Percentiles rank a stretch among this genome's conserved stretches.
Evolutionary conservation across 1,140 invertebrate genomes (phyloP).

Genomic region (Drosophila ambigua): DNA sequence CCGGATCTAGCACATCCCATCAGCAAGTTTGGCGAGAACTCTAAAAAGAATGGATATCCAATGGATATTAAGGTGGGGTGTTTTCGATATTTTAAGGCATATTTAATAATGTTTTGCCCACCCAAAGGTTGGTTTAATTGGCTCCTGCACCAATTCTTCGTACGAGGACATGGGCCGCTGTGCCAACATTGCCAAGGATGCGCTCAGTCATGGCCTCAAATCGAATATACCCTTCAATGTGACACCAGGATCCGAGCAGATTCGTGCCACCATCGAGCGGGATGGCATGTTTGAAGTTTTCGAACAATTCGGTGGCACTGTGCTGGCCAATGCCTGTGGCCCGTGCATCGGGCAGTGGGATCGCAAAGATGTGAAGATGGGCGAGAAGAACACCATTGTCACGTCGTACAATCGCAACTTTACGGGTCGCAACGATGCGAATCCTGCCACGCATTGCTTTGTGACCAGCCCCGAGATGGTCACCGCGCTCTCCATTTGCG

Average conservation of each 20-base stretch:
- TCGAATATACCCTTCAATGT: slow-evolving; percentile 98
- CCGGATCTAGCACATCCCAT: slow-evolving; percentile 99
- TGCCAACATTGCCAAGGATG: slow-evolving; percentile 96
- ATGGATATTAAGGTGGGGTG: slow-evolving; percentile 94
- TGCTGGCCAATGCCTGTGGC: slow-evolving; percentile 99
- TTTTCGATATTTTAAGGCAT: too few relatives aligned
- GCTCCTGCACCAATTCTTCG: slow-evolving; percentile 99
- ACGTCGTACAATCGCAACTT: slow-evolving; percentile 99
- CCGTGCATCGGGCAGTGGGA: slow-evolving; percentile 99
- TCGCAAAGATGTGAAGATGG: slow-evolving; percentile 97
- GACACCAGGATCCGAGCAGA: slow-evolving; percentile 99
- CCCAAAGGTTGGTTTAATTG: slow-evolving; percentile 90
- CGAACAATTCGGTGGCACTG: slow-evolving; percentile 87
- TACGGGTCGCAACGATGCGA: slow-evolving; percentile 98
- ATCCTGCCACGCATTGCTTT: slow-evolving; percentile 99
- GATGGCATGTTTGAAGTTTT: slow-evolving; percentile 95
- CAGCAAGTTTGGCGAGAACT: slow-evolving; percentile 92
- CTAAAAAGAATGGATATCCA: slow-evolving; percentile 97
- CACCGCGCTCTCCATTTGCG: slow-evolving; percentile 96
- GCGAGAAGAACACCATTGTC: slow-evolving; percentile 99
- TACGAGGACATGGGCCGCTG: slow-evolving; percentile 99
- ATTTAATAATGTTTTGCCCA: too few relatives aligned
- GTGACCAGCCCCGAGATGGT: slow-evolving; percentile 99
- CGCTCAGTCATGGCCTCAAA: slow-evolving; percentile 96
- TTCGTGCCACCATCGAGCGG: slow-evolving; percentile 98